Evolutionary conservation across 2,888 invertebrate species (phyloP), one percentile per base, ranked within the genome.

Genomic region (Nycteola revayana): DNA sequence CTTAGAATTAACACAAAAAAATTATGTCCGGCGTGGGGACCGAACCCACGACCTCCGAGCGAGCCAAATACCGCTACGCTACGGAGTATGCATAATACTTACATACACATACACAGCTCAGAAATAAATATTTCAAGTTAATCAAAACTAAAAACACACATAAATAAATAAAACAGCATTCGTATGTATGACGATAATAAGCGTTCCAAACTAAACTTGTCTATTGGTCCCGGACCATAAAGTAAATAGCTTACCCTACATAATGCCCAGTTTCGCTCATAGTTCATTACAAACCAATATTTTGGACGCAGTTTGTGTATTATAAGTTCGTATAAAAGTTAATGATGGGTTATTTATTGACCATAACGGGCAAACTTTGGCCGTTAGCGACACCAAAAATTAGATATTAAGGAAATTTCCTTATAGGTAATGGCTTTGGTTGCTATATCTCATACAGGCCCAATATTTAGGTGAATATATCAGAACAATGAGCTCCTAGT

Each of bases 331-430:
- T 40, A 49, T 59, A 55, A 58, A 66, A 60, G 51, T 52, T 59
- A 65, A 54, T 42, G 50, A 66, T 60, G 60, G 58, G 49, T 60
- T 63, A 66, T 75, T 74, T 67, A 72, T 66, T 58, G 62, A 60
- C 61, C 59, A 49, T 71, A 67, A 72, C 56, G 57, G 47, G 46
- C 36, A 53, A 76, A 76, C 51, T 76, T 76, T 37, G 46, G 56
- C 60, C 64, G 58, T 74, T 75, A 69, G 52, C 52, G 54, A 55
- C 54, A 55, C 58, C 65, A 72, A 70, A 68, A 68, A 70, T 74
- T 69, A 66, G 56, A 65, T 66, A 66, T 63, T 66, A 66, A 58
- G 54, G 61, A 61, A 67, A 67, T 64, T 62, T 58, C 51, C 52
- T 56, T 48, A 48, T 47, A 60, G 50, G 49, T 42, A 50, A 55